A percentile compares a stretch with the other conserved stretches of the same genome.
These are phyloP conservation scores for Colius striatus DNA, from an alignment of 2,113 vertebrate genomes.

Conservation along the genomic window DNA sequence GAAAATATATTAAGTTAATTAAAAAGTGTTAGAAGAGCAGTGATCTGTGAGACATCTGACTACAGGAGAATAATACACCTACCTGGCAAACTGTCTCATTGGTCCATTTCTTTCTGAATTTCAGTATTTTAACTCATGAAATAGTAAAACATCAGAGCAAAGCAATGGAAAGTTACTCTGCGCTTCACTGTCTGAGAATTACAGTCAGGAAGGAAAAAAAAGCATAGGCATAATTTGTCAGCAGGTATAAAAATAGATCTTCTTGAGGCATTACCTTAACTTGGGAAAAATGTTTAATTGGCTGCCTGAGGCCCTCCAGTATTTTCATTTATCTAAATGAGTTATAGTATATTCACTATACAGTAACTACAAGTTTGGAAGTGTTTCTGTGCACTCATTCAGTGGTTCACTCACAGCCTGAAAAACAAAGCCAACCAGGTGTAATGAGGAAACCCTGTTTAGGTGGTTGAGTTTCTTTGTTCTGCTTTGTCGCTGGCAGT, in stretches of 20 bases:
- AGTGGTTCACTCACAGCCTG: not conserved
- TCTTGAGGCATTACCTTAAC: slow-evolving; percentile 28
- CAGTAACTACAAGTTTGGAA: not conserved
- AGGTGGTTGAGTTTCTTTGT: not conserved
- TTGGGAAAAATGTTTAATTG: slow-evolving; percentile 9
- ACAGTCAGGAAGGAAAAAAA: slow-evolving; percentile 16
- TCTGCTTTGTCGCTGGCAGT: not conserved
- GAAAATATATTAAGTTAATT: slow-evolving; percentile 44
- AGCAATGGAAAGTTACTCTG: slow-evolving; percentile 8
- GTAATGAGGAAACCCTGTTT: not conserved
- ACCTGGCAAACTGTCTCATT: not conserved
- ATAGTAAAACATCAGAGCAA: not conserved
- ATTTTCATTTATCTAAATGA: slow-evolving; percentile 47
- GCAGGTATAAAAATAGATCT: slow-evolving; percentile 39
- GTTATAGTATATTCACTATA: not conserved
- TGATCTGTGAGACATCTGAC: not conserved
- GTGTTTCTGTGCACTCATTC: not conserved
- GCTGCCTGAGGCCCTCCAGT: not conserved
- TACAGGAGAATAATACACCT: not conserved
- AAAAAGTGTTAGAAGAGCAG: slow-evolving; percentile 23
- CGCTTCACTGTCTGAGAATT: slow-evolving; percentile 14
- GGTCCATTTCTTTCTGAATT: slow-evolving; percentile 25
- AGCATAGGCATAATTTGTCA: slow-evolving; percentile 28
- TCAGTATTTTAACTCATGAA: slow-evolving; percentile 16
- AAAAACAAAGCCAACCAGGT: slow-evolving; percentile 20